Evolutionary conservation across 2,888 invertebrate species (phyloP).

Genomic region (Antheraea assamensis): DNA sequence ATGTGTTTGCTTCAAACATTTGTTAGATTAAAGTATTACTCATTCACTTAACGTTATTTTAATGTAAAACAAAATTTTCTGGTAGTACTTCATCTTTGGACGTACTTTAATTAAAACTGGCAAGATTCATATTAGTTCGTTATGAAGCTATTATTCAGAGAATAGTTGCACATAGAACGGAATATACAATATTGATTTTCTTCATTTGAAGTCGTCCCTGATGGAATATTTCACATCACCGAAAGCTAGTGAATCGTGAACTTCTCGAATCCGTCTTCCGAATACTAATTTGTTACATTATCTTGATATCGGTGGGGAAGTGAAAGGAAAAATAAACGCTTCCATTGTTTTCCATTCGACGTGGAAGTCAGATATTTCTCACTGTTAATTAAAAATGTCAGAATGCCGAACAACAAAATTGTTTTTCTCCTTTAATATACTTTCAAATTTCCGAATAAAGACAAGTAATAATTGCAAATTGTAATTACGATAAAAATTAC

Average conservation of each 20-base stretch:
- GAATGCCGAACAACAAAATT: constrained; percentile 41
- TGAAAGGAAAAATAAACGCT: constrained; percentile 40
- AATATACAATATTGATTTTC: constrained; percentile 27
- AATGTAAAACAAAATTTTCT: too few species aligned
- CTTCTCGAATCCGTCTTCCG: constrained; percentile 41
- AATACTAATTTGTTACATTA: constrained; percentile 57
- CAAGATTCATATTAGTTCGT: not conserved
- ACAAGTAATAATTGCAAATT: not conserved
- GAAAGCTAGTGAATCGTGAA: constrained; percentile 37
- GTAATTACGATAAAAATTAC: not conserved
- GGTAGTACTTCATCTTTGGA: not conserved
- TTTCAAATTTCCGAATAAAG: constrained; percentile 20
- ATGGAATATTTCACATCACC: constrained; percentile 34
- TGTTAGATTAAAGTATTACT: too few species aligned
- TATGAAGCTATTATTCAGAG: not conserved
- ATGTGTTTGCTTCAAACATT: too few species aligned
- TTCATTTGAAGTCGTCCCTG: constrained; percentile 28
- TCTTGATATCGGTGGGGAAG: constrained; percentile 34
- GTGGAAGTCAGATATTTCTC: constrained; percentile 44
- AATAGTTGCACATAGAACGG: not conserved
- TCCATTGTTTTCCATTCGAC: constrained; percentile 37
- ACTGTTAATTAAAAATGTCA: constrained; percentile 51
- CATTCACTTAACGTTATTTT: too few species aligned
- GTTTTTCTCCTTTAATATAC: constrained; percentile 28
- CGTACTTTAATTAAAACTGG: not conserved